Evolutionary conservation across 2,797 vertebrate genomes (phyloP), one percentile per base, ranked within the genome.

Genomic region (Brachyrhaphis roseni): DNA sequence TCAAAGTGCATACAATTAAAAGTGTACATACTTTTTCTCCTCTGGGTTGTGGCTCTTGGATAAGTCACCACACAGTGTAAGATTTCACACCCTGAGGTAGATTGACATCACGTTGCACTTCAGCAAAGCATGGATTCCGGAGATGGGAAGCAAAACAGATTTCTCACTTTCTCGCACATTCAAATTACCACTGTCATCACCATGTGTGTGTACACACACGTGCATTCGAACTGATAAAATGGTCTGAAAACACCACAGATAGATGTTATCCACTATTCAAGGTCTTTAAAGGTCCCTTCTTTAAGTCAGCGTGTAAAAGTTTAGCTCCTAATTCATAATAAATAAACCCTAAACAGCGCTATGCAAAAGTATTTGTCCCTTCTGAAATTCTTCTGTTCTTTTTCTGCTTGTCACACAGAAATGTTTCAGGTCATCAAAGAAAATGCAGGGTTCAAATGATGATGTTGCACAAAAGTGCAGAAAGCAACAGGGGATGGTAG

Each of bases 71-170:
- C 66, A 46, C 1, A 0, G 45, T 77, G 68, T 26, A 12, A 6
- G 20, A 80, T 64, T 76, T 74, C 71, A 74, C 73, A 62, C 82
- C 41, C 15, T 1, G 6, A 76, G 2, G 73, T 20, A 43, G 3
- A 39, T 59, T 8, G 72, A 86, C 75, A 84, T 84, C 68, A 78
- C 55, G 77, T 85, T 89, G 87, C 88, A 84, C 81, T 74, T 41
- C 73, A 51, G 55, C 18, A 28, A 53, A 74, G 39, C 23, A 68
- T 72, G 78, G 47, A 59, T 57, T 72, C 71, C 51, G 7, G 49
- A 8, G 34, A 74, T 12, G 26, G 51, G 15, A 57, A 62, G 36
- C 31, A 46, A 71, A 79, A 72, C 53, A 75, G 75, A 31, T 68
- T 68, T 68, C 64, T 23, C 18, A 8, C 62, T 72, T 59, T 57